Base-by-base conservation (phyloP, 2,888 invertebrate genomes). In the Pandemis cinnamomeana region DNA sequence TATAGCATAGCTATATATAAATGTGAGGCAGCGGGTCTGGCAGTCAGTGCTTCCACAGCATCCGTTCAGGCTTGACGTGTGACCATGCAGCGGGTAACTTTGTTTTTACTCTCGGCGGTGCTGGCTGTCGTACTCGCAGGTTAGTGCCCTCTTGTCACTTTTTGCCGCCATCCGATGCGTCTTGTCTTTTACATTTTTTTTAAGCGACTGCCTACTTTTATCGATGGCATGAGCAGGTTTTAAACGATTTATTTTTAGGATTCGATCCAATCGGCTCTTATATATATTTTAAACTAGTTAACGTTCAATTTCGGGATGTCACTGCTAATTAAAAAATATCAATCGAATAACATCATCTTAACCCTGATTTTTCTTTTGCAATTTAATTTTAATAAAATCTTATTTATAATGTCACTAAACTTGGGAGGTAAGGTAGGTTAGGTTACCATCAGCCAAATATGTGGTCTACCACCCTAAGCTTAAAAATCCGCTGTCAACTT, bases 51-150 rank as follows among this genome's bases (percentile, higher is more conserved):
- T 81, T 82, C 80, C 72, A 77, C 83, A 84, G 84, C 85, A 82
- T 83, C 84, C 76, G 87, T 77, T 73, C 78, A 80, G 86, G 80
- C 72, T 80, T 79, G 81, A 88, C 89, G 89, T 87, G 67, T 63
- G 15, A 84, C 81, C 80, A 94, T 93, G 93, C 86, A 90, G 78
- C 82, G 84, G 77, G 78, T 86, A 74, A 89, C 87, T 78, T 78
- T 94, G 75, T 81, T 92, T 81, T 79, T 92, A 78, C 84, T 93
- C 71, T 86, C 86, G 77, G 89, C 89, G 77, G 80, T 91, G 80
- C 83, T 89, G 82, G 86, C 91, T 80, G 87, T 90, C 81, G 90
- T 89, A 75, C 83, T 89, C 75, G 92, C 92, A 93, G 94, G 94
- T 94, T 91, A 93, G 94, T 94, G 93, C 89, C 91, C 92, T 83